Base-by-base conservation (phyloP, 1,140 invertebrate species). In the Cherax destructor region DNA sequence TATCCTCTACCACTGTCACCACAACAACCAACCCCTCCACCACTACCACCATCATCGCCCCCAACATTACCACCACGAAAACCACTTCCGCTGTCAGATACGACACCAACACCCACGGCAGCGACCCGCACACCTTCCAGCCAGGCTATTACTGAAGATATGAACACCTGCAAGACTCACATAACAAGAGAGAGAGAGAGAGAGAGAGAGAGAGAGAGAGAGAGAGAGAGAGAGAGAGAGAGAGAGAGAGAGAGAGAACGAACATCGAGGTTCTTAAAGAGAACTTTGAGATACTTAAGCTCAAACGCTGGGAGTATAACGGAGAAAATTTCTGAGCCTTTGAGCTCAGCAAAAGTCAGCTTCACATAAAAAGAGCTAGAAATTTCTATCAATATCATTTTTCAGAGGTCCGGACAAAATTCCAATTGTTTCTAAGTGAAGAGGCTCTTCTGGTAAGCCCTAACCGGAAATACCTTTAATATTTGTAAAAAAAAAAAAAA, bases 221-320 rank as follows among this genome's bases (percentile, higher is more conserved):
- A 59, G 85, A 86, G 74, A 78, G 85, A 86, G 74, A 78, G 74
- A 78, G 74, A 86, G 85, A 86, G 74, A 86, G 85, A 86, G 74
- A 86, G 50, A 78, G 85, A 86, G 74, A 86, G 85, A 78, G 74
- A 78, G 72, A 78, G 72, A 59, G 74, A 24, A 21, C 52, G 85
- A 86, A 49, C 74, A 41, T 41, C 2, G 72, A 78, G 56, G 5
- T 9, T 56, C 52, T 56, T 56, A 56, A 56, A 56, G 7, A 56
- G 52, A 21, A 49, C n/a, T 65, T 47, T n/a, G 11, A 7, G 11
- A 47, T 65, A 69, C 59, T 69, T 76, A 72, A 41, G 69, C 69
- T 86, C 41, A 52, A 50, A n/a, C 69, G 30, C 59, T 16, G 24
- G 24, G 47, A 41, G 69, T 69, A 49, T 83, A 69, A 83, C 47